Base-by-base conservation (phyloP, 1,140 invertebrate species). In the Hydropsyche tenuis region DNA sequence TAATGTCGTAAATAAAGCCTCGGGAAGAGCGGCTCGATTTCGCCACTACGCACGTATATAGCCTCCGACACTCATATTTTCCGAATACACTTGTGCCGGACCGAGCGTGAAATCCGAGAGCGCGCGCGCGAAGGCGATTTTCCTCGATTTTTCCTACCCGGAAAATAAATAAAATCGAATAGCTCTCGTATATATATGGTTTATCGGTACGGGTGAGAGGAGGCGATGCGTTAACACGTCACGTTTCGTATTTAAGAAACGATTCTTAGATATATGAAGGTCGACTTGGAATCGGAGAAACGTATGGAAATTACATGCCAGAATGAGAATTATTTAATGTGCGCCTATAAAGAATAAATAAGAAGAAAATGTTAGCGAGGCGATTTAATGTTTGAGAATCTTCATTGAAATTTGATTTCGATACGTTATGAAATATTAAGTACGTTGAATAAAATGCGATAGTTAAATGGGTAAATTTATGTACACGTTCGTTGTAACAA, bases 1-100 rank as follows among this genome's bases (percentile, higher is more conserved):
- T 60, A 60, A 60, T 60, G 56, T 60, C 56, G 56, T 60, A 60
- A 60, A 60, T 60, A 60, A 60, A 60, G 56, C 56, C 56, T 22
- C 18, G 56, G 56, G 56, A 18, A 20, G 48, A 53, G 48, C 16
- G 48, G 48, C 48, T 60, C 56, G 56, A 60, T 60, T 60, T 60
- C 56, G 22, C 56, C 56, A 60, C 56, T 60, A 60, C 23, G 56
- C 56, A 60, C 56, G 56, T 60, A 60, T 60, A 60, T 22, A 37
- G 30, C 30, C 30, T 37, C 23, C 56, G 23, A 60, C 56, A 60
- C 56, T 60, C 56, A 60, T 60, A 60, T 60, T 60, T 60, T 60
- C 56, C 56, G 56, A 25, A 60, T 60, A 60, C 56, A 60, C 56
- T 60, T 60, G 56, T 60, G 56, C 56, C 12, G 56, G 56, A 60